phyloP scores from a whole-genome alignment of 2,888 invertebrate genomes.

The Fragum sueziense region DNA sequence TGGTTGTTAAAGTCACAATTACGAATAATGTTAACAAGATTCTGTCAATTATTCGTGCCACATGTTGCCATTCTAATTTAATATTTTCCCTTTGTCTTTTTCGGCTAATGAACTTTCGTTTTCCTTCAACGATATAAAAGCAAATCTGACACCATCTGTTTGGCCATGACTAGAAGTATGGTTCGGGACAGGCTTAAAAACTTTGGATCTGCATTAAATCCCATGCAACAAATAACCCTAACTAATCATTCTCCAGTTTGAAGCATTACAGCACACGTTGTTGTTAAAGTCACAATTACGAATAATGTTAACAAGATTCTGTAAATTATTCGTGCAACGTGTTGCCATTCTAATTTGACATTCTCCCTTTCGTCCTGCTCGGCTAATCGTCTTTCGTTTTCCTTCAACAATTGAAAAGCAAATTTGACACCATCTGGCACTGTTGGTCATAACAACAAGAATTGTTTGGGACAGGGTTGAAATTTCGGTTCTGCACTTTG shows the following conservation, averaged over 20 bases:
- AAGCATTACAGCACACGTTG: constrained; percentile 81
- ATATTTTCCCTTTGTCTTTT: constrained; percentile 90
- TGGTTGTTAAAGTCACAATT: constrained; percentile 83
- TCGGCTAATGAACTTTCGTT: constrained; percentile 90
- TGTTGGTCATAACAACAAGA: too few species aligned
- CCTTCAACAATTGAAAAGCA: too few species aligned
- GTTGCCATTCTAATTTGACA: constrained; percentile 91
- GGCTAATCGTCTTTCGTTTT: constrained; percentile 89
- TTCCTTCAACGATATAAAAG: too few species aligned
- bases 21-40: constrained; percentile 84
- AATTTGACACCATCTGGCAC: too few species aligned
- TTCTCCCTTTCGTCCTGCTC: constrained; percentile 91
- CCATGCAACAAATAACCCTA: too few species aligned
- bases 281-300: constrained; percentile 83
- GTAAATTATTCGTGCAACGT: constrained; percentile 90
- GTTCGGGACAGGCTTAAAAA: too few species aligned
- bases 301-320: constrained; percentile 84
- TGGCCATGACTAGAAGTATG: too few species aligned
- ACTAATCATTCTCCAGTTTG: constrained; percentile 46
- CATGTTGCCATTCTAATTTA: constrained; percentile 89
- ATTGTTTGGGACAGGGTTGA: too few species aligned
- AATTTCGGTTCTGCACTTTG: too few species aligned
- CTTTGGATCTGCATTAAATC: too few species aligned
- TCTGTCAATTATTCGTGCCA: constrained; percentile 90
- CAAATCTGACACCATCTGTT: too few species aligned